These are phyloP conservation scores for Drosophila melanosoma DNA, from an alignment of 2,888 invertebrate species.

Conservation along the genomic window DNA sequence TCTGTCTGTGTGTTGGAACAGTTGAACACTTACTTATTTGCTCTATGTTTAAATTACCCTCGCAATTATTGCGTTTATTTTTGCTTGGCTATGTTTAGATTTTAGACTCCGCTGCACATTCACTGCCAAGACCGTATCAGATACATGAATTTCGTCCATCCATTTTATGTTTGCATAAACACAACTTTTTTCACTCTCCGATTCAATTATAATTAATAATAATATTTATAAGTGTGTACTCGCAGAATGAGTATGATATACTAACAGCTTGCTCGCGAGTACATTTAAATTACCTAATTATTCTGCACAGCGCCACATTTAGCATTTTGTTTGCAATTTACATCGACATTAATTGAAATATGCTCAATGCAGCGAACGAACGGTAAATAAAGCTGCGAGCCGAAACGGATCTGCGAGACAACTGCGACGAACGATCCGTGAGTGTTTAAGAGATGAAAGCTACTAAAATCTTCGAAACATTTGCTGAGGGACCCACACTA, in stretches of 20 bases:
- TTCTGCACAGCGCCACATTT: constrained; percentile 5
- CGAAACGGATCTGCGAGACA: background rate
- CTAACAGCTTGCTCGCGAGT: no score
- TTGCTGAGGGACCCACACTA: constrained; percentile 10
- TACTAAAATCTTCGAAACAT: constrained; percentile 12
- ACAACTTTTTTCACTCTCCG: background rate
- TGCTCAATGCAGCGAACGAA: constrained; percentile 4
- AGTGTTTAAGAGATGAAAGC: constrained; percentile 22
- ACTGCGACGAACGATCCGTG: constrained; percentile 29
- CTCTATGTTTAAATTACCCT: background rate
- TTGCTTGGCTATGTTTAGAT: constrained; percentile 45
- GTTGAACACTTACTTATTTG: background rate
- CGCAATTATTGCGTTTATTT: constrained; percentile 7
- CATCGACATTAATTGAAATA: constrained; percentile 28
- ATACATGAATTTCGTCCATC: background rate
- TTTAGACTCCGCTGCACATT: constrained; percentile 19
- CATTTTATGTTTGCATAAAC: background rate
- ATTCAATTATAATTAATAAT: background rate
- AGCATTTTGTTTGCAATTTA: constrained; percentile 6
- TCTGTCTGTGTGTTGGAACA: background rate
- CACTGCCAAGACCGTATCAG: constrained; percentile 42
- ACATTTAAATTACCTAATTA: constrained; percentile 5
- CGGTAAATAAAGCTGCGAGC: constrained; percentile 11
- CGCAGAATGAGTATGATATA: background rate
- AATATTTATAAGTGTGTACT: background rate